Percentiles rank a stretch among this genome's conserved stretches.
phyloP scores from a whole-genome alignment of 2,888 invertebrate species.

The Heliconius ethilla region DNA sequence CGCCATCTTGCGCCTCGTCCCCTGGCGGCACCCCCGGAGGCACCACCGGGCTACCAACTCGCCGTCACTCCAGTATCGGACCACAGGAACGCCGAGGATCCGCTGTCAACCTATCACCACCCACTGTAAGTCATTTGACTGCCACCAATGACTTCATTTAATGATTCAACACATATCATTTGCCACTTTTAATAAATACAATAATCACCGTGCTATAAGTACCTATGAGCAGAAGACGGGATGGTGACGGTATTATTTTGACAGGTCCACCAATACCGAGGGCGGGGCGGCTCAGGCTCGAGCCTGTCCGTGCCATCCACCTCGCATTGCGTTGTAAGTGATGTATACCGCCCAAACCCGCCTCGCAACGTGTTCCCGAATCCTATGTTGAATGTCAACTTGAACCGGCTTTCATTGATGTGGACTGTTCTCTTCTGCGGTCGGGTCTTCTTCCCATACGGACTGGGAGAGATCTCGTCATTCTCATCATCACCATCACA shows the following conservation, averaged over 20 bases:
- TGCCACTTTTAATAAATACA: conserved; percentile 14
- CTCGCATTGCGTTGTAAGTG: conserved; percentile 86
- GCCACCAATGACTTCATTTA: conserved; percentile 14
- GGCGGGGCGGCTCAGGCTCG: conserved; percentile 88
- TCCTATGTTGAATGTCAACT: conserved; percentile 68
- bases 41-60: conserved; percentile 89
- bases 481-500: conserved; percentile 64
- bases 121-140: conserved; percentile 86
- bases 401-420: conserved; percentile 71
- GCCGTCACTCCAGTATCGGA: conserved; percentile 95
- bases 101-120: conserved; percentile 92
- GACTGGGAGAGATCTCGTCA: conserved; percentile 71
- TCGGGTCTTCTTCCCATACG: conserved; percentile 67
- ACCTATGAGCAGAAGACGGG: conserved; percentile 43
- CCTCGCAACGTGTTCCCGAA: conserved; percentile 65
- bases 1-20: conserved; percentile 93
- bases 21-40: conserved; percentile 87
- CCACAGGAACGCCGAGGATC: conserved; percentile 93
- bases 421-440: conserved; percentile 69
- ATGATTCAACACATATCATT: conserved; percentile 20
- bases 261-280: conserved; percentile 85
- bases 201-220: background rate
- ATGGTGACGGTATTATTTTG: conserved; percentile 71
- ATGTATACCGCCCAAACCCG: conserved; percentile 63
- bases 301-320: conserved; percentile 92